These are phyloP conservation scores for Latrodectus hesperus DNA, from an alignment of 2,888 invertebrate species.

Conservation along the genomic window DNA sequence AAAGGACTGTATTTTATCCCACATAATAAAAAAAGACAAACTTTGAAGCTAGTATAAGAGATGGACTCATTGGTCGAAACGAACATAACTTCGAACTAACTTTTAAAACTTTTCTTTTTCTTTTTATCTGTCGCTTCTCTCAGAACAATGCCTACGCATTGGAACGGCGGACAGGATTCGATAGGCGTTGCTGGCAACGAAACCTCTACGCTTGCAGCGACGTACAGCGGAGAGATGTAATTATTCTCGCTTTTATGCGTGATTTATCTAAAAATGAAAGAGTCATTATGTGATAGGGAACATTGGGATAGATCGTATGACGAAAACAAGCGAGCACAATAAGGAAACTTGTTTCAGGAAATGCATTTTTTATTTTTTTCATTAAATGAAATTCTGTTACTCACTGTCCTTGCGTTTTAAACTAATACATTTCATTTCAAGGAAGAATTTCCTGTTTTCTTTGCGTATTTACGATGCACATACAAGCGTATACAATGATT, in stretches of 20 bases:
- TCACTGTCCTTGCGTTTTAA: too few species aligned
- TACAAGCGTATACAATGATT: too few species aligned
- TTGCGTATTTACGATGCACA: too few species aligned
- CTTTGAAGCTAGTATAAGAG: too few species aligned
- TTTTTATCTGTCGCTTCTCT: neutral
- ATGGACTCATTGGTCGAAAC: conserved; percentile 30
- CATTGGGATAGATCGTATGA: too few species aligned
- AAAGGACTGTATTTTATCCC: conserved; percentile 29
- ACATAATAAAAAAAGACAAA: conserved; percentile 20
- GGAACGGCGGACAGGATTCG: neutral
- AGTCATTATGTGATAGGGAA: neutral
- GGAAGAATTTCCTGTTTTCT: too few species aligned
- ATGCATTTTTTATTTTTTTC: too few species aligned
- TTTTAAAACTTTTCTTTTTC: conserved; percentile 40
- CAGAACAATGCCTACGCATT: conserved; percentile 1
- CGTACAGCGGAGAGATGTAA: conserved; percentile 9
- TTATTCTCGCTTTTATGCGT: conserved; percentile 28
- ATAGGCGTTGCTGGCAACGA: neutral
- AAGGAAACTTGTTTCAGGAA: too few species aligned
- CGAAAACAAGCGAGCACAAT: too few species aligned
- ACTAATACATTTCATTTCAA: too few species aligned
- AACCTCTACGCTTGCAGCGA: neutral
- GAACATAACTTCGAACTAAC: conserved; percentile 15
- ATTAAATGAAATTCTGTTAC: too few species aligned
- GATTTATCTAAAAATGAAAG: conserved; percentile 46